Evolutionary conservation across 2,113 vertebrate genomes (phyloP), one percentile per base, ranked within the genome.

Genomic region (Dipodomys spectabilis): DNA sequence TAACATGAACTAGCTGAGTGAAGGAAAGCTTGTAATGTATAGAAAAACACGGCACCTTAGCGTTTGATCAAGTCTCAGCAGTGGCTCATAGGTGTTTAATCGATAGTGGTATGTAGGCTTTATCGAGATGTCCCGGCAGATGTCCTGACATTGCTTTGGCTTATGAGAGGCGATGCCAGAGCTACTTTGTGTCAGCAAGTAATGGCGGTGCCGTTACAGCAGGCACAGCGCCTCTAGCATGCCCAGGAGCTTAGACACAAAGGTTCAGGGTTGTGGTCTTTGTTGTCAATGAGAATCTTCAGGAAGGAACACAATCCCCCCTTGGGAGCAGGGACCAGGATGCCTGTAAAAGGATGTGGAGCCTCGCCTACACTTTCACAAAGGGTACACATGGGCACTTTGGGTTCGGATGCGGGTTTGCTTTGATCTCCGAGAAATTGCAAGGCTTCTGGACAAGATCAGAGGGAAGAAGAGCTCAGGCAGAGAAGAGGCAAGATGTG

Each of bases 311-410:
- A 57, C 15, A 4, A 18, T 57, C 53, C 15, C 53, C 53, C 19
- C 49, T 57, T 13, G 53, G 53, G 53, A 57, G 53, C 53, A 57
- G 53, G 53, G 53, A 16, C 53, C 53, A 13, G 15, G 13, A 16
- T 57, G 15, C 2, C 39, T 80, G n/a, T 77, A 12, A 15, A 9
- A 8, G 39, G 28, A 68, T 11, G 18, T 11, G 27, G 45, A 57
- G 67, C 32, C 69, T 44, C 13, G 67, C 62, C 9, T 27, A 30
- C 57, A 93, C 30, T 27, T 62, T 39, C 57, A 8, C 32, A 62
- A 22, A 68, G 57, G 25, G 6, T 5, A 0, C 1, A 7, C 2
- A 7, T 39, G 44, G 44, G 16, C 1, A 1, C 23, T 45, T 45
- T 53, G 3, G 60, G 49, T 35, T 32, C 27, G 20, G 57, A 64